phyloP scores from a whole-genome alignment of 2,797 vertebrate genomes.

The Acanthiza pusilla region DNA sequence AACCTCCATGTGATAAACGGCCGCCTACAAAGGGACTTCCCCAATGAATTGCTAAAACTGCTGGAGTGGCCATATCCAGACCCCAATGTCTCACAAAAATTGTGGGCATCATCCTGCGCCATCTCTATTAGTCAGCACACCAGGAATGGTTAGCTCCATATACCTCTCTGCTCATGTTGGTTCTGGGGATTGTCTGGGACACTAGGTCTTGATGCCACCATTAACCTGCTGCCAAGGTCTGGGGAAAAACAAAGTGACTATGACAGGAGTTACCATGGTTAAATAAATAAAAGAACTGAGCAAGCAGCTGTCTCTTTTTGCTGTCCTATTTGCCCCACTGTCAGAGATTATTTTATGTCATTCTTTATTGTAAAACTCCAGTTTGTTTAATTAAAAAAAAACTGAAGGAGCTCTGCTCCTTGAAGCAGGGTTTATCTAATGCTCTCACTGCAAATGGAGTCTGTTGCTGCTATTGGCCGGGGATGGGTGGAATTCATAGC shows the following conservation, averaged over 20 bases:
- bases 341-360: conserved; percentile 45
- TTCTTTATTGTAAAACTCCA: conserved; percentile 56
- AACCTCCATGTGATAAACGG: not conserved
- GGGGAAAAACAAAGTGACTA: not conserved
- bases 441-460: not conserved
- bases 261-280: not conserved
- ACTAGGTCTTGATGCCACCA: not conserved
- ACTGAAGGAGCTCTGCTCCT: not conserved
- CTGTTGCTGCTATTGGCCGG: conserved; percentile 17
- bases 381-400: not conserved
- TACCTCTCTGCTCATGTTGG: rapidly evolving
- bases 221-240: not conserved
- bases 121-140: not conserved
- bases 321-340: not conserved
- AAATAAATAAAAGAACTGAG: conserved; percentile 56
- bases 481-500: not conserved
- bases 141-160: not conserved
- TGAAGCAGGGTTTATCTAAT: not conserved
- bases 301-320: conserved; percentile 28
- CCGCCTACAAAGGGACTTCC: not conserved
- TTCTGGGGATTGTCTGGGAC: not conserved
- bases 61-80: not conserved
- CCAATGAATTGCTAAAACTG: not conserved
- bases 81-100: not conserved
- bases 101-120: not conserved